Evolutionary conservation across 2,888 invertebrate species (phyloP), one percentile per base, ranked within the genome.

Genomic region (Drosophila pseudotakahashii): DNA sequence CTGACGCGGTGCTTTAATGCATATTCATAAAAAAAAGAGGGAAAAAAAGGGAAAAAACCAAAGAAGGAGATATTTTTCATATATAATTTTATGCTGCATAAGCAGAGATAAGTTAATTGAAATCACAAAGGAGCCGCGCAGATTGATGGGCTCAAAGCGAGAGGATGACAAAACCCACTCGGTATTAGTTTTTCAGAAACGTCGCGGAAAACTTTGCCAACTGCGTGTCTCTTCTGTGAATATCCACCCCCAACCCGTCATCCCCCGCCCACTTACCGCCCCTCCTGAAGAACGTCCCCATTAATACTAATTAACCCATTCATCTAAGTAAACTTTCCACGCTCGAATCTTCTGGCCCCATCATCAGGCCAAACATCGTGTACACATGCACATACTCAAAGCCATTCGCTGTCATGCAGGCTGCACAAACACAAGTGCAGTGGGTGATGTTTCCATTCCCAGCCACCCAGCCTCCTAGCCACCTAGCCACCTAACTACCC

Each of bases 371-470:
- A 71, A 72, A 71, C 63, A 57, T 72, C 50, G 26, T 55, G 44
- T 58, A 44, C 72, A 73, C 77, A 78, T 82, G 82, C 76, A 79
- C 78, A 78, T 69, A 64, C 74, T 78, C 80, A 85, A 83, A 83
- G 82, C 73, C 64, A 52, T 69, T 66, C 60, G 76, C 77, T 76
- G 76, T 76, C 77, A 81, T 81, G 84, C 78, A 75, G 67, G 61
- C 85, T 85, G 80, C 85, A 78, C 82, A 82, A 76, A 75, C 50
- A 82, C 80, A 82, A 85, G 54, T 70, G 58, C 77, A 72, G 19
- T 66, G 73, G 73, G 60, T 58, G 72, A 41, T 36, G 59, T 30
- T 37, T 7, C 9, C 36, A 23, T 7, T 30, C 10, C 36, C 30
- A 53, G 4, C 39, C 32, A 52, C 23, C 19, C 32, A 45, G n/a